Percentiles rank a stretch among this genome's conserved stretches.
These are phyloP conservation scores for Ochotona curzoniae DNA, from an alignment of 2,113 vertebrate genomes.

Conservation along the genomic window DNA sequence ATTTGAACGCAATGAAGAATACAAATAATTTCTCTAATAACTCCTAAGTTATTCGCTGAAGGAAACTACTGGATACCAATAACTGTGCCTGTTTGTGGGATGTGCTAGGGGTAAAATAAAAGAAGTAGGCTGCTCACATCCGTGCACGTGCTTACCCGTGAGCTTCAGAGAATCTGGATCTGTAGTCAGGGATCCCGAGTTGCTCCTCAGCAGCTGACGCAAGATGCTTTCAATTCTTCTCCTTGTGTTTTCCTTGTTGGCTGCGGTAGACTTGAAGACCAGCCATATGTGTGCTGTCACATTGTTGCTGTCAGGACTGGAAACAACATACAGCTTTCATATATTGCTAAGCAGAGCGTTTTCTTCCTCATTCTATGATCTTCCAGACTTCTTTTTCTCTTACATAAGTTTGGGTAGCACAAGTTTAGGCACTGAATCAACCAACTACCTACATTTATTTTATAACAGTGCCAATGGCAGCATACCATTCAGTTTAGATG, in stretches of 20 bases:
- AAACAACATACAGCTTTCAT: conserved; percentile 39
- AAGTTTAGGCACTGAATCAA: background rate
- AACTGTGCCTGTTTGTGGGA: background rate
- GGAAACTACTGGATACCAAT: background rate
- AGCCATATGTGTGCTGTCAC: conserved; percentile 72
- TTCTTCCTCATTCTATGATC: background rate
- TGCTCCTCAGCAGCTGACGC: conserved; percentile 52
- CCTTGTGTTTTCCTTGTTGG: conserved; percentile 52
- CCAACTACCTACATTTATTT: background rate
- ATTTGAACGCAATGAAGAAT: background rate
- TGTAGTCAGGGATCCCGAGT: conserved; percentile 22
- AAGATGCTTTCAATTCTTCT: conserved; percentile 68
- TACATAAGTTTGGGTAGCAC: background rate
- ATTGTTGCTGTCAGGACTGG: conserved; percentile 58
- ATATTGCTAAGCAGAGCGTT: background rate
- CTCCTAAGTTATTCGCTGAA: background rate
- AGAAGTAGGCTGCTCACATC: background rate
- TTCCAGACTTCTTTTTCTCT: background rate
- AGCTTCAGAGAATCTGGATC: conserved; percentile 67
- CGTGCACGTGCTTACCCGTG: conserved; percentile 30
- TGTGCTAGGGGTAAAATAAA: background rate
- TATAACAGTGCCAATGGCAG: background rate
- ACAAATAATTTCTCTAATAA: background rate
- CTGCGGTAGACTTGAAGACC: conserved; percentile 66
- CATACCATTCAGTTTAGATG: background rate